phyloP scores from a whole-genome alignment of 2,113 vertebrate genomes.

The Sus scrofa region DNA sequence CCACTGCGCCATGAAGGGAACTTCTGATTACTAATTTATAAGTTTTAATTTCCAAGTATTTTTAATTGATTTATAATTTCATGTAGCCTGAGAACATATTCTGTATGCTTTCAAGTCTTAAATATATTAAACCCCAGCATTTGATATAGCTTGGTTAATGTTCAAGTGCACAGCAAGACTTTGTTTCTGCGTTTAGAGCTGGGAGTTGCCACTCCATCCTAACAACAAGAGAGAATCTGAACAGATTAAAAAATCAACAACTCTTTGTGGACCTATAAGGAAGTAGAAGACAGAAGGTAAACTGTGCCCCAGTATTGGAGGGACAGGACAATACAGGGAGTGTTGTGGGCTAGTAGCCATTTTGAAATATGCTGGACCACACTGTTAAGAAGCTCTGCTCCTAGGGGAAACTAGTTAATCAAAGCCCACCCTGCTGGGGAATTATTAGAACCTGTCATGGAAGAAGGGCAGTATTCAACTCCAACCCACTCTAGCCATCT shows the following conservation, averaged over 20 bases:
- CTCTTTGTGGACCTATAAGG: background rate
- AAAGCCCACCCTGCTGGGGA: too few species aligned
- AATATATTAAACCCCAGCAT: background rate
- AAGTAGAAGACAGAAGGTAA: background rate
- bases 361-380: too few species aligned
- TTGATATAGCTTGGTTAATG: background rate
- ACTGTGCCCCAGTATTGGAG: background rate
- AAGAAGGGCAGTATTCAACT: background rate
- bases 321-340: background rate
- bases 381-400: too few species aligned
- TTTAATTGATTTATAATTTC: background rate
- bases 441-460: background rate
- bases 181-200: background rate
- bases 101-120: background rate
- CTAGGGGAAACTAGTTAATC: too few species aligned
- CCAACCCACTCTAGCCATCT: background rate
- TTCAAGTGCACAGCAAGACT: background rate
- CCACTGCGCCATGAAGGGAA: too few species aligned
- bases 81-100: background rate
- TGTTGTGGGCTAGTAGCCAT: background rate
- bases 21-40: background rate
- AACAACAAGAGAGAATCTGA: background rate
- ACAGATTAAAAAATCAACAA: background rate
- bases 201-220: background rate
- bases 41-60: background rate